Evolutionary conservation across 1,140 invertebrate genomes (phyloP), one percentile per base, ranked within the genome.

Genomic region (Drosophila suzukii): DNA sequence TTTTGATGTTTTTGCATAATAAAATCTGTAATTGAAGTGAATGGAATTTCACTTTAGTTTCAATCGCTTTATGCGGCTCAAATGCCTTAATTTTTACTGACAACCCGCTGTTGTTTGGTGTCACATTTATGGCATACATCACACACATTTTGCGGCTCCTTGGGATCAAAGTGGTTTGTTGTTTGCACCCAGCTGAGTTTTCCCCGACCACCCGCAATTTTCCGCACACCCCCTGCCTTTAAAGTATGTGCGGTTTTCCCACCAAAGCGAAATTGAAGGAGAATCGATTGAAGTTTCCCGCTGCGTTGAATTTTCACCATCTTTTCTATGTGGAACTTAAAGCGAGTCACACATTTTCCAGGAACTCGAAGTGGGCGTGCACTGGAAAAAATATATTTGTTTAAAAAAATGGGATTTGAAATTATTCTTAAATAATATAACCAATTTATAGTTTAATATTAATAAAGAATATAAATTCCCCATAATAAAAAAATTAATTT

Each of bases 291-390:
- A 32, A 46, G 27, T 50, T 54, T 30, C 74, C 67, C 39, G 79
- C 58, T 78, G 79, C 27, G 79, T 41, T 75, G 46, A 76, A 65
- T 76, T 76, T 71, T 36, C 43, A 30, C 54, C 30, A 53, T 56
- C 44, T 67, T 74, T 68, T 80, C 66, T 44, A 8, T 50, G 68
- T 38, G 53, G n/a, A 36, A 56, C 57, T 65, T 62, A 36, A 65
- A 65, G 56, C 7, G 3, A 17, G 11, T 15, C 27, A 44, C 32
- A 66, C 24, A 46, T 60, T 65, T 46, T 46, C 12, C 43, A 59
- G 54, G 36, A 62, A 12, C 54, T 15, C 24, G 20, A 20, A 11
- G 24, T 43, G 39, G 11, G 3, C 20, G 12, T 27, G 17, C 41
- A 38, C 32, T n/a, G 2, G 10, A 7, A 36, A 36, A 36, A 59